These are phyloP conservation scores for Psilopsiagon aurifrons DNA, from an alignment of 2,113 vertebrate species.

Conservation along the genomic window DNA sequence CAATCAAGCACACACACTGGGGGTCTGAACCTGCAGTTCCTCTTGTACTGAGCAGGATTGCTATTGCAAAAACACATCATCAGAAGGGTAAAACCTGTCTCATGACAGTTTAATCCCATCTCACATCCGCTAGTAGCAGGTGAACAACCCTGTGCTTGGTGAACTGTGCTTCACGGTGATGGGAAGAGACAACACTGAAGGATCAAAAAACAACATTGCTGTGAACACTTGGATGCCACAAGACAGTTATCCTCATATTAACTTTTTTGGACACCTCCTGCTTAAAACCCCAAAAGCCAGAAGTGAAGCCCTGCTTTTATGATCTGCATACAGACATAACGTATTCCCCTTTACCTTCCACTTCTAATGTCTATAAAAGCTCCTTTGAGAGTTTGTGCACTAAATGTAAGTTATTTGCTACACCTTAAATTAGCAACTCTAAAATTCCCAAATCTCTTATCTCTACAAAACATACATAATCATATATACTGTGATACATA, in stretches of 20 bases:
- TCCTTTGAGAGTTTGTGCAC: not conserved
- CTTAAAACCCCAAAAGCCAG: not conserved
- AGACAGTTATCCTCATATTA: not conserved
- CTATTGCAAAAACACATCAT: not conserved
- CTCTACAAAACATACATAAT: not conserved
- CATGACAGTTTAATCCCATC: not conserved
- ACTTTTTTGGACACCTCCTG: not conserved
- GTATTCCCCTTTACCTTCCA: not conserved
- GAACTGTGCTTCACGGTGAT: not conserved
- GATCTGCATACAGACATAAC: not conserved
- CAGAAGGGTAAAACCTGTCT: not conserved
- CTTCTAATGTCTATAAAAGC: not conserved
- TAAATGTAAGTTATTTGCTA: not conserved
- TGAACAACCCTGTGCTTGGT: not conserved
- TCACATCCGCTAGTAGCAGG: not conserved
- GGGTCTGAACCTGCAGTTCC: not conserved
- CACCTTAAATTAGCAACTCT: not conserved
- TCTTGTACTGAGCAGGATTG: not conserved
- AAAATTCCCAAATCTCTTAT: not conserved
- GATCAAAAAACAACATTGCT: fast-evolving
- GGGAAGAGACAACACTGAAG: not conserved
- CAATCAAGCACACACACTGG: fast-evolving
- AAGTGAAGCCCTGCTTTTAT: fast-evolving
- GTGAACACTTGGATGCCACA: not conserved
- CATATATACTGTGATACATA: not conserved